Base-by-base conservation (phyloP, 1,140 invertebrate species). In the Mercenaria mercenaria region DNA sequence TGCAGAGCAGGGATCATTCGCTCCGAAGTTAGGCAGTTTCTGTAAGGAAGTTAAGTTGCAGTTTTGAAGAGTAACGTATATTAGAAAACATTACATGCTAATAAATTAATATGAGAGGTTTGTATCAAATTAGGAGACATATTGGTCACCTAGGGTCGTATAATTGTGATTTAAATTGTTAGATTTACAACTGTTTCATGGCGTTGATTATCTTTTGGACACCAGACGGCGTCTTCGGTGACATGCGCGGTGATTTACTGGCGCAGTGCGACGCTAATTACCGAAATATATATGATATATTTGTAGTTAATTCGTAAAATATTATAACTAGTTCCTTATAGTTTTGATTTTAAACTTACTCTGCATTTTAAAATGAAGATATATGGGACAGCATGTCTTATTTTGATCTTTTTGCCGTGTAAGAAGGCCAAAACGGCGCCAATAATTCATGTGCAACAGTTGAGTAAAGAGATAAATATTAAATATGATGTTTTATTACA, bases 211-310 rank as follows among this genome's bases (percentile, higher is more conserved):
- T 85, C n/a, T 50, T 72, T 13, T 50, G 64, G 64, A 59, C 82
- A 56, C 82, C 56, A 85, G 82, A 61, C 74, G 82, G 82, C 82
- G 82, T 72, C 82, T 39, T 85, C 59, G 29, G 29, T 85, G 82
- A 85, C 82, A 56, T 85, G 64, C 64, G 67, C 67, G 56, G 23
- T 74, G 82, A 85, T 85, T 85, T 85, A 85, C 67, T 43, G 34
- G 59, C 39, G n/a, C 52, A n/a, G 29, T n/a, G 29, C 47, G 76
- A 52, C 47, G 50, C 47, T 52, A 52, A 59, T 23, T 52, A 29
- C n/a, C 32, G 34, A 18, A 52, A 23, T 79, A 32, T 23, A 34
- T 56, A 56, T 79, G 47, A 79, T 34, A 79, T 56, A 56, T 64
- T 29, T 52, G 76, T 32, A 29, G 50, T 79, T 79, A 59, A 79